A percentile compares a stretch with the other conserved stretches of the same genome.
phyloP scores from a whole-genome alignment of 2,888 invertebrate genomes.

The Chrysotoxum bicinctum region DNA sequence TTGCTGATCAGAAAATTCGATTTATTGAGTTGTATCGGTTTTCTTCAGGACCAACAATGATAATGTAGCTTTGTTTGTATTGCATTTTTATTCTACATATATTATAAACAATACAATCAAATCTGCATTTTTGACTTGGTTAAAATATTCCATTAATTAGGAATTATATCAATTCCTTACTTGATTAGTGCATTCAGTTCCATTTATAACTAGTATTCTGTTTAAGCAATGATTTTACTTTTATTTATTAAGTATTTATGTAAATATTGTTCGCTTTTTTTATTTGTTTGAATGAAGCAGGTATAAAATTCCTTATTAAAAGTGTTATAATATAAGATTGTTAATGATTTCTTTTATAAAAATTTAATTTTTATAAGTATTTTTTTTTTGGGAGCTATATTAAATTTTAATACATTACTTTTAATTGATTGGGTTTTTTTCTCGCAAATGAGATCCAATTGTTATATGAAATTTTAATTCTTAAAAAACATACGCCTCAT shows the following conservation, averaged over 20 bases:
- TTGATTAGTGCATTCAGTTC: constrained; percentile 15
- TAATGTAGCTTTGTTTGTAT: too few species aligned
- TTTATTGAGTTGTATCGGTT: too few species aligned
- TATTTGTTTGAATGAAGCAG: constrained; percentile 25
- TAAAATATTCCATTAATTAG: not conserved
- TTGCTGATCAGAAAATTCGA: too few species aligned
- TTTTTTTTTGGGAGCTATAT: not conserved
- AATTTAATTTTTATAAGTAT: not conserved
- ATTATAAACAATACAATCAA: not conserved
- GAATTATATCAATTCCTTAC: constrained; percentile 12
- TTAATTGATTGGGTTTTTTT: not conserved
- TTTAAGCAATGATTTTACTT: not conserved
- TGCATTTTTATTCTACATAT: not conserved
- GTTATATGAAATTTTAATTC: not conserved
- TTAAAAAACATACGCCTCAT: not conserved
- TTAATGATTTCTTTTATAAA: not conserved
- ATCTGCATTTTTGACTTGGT: not conserved
- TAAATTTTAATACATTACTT: not conserved
- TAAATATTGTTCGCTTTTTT: not conserved
- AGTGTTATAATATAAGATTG: not conserved
- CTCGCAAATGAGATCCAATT: not conserved
- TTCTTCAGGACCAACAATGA: too few species aligned
- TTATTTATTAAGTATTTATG: not conserved
- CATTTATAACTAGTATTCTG: not conserved
- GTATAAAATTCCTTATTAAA: constrained; percentile 18